Base-by-base conservation (phyloP, 2,888 invertebrate species). In the Heliconius ethilla region DNA sequence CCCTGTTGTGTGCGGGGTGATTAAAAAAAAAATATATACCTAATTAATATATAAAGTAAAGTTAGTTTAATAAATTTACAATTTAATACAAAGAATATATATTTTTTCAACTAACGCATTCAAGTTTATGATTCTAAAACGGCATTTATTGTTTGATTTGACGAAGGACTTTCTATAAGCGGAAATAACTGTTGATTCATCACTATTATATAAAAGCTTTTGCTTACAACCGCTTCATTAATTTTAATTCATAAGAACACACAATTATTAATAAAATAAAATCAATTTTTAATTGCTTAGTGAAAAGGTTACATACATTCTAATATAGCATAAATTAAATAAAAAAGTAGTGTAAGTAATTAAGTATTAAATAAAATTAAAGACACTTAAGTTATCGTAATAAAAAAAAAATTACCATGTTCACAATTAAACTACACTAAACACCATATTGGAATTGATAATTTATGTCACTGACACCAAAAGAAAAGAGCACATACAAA, bases 111-210 rank as follows among this genome's bases (percentile, higher is more conserved):
- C 18, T 51, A 51, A 18, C 18, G 7, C 51, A 7, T 51, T 51
- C 18, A 33, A 55, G 15, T 25, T 74, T 62, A 29, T 55, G 29
- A 13, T 40, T 63, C 37, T 40, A 63, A 74, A 62, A 63, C 22
- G 73, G n/a, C 59, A 66, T 62, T 51, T 55, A 22, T 66, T 73
- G 37, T 72, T 77, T 73, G 73, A 77, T 77, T 77, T 75, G 55
- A 22, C 59, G 40, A 76, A 70, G 45, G 78, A 75, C 80, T 80
- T 80, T 80, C 80, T 80, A 80, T 80, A 76, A 67, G 72, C 78
- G 70, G 70, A 72, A 65, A 62, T 77, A 75, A 75, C 76, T 77
- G 75, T 78, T 63, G 29, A 75, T 67, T 76, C 33, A 72, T 37
- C 27, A 73, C 18, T 59, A 40, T 77, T 77, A 73, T 69, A 73